Evolutionary conservation across 2,797 vertebrate genomes (phyloP).

Genomic region (Eurystomus glaucurus): DNA sequence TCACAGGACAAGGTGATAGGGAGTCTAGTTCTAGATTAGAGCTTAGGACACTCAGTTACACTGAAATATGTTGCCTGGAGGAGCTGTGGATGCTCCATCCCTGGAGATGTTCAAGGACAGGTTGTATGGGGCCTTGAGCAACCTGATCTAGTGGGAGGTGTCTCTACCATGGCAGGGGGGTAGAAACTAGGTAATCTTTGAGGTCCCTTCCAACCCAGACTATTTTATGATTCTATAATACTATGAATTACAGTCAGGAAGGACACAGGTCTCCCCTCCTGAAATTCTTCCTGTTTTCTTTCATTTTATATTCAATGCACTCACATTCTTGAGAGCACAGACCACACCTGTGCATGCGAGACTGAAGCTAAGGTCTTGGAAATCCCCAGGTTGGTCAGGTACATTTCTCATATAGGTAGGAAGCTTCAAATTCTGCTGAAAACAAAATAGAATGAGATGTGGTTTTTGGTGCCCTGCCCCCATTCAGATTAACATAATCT

Average conservation of each 20-base stretch:
- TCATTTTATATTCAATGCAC: background rate
- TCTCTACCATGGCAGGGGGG: too few species aligned
- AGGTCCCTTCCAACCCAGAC: too few species aligned
- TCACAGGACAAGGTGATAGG: background rate
- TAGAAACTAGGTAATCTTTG: too few species aligned
- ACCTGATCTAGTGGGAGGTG: too few species aligned
- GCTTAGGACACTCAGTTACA: background rate
- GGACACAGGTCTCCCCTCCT: fast-evolving
- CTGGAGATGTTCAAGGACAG: too few species aligned
- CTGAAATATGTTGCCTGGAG: too few species aligned
- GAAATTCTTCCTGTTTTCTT: background rate
- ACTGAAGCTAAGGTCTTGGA: background rate
- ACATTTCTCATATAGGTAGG: background rate
- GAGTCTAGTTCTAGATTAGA: background rate
- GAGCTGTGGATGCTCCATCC: too few species aligned
- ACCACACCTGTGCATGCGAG: background rate
- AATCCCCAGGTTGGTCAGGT: background rate
- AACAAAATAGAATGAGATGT: background rate
- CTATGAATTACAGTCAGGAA: background rate
- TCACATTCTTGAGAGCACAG: background rate
- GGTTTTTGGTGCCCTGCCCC: background rate
- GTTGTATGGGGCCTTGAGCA: too few species aligned
- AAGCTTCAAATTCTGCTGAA: background rate
- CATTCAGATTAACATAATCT: background rate
- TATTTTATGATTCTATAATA: too few species aligned